Evolutionary conservation across 2,888 invertebrate species (phyloP).

Genomic region (Euzophera pinguis): DNA sequence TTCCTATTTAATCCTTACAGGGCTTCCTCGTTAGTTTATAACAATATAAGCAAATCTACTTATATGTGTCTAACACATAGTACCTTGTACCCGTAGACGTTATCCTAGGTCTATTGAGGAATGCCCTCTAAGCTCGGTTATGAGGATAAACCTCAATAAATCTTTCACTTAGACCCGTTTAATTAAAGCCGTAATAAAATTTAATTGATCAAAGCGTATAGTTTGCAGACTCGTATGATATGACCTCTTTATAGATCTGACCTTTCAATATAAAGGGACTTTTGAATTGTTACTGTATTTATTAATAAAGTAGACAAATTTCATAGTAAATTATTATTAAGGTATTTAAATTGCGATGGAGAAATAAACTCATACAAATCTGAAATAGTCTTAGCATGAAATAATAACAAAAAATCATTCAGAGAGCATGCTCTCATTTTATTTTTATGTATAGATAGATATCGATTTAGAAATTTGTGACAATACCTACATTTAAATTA

Average conservation of each 20-base stretch:
- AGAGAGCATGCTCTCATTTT: too few relatives aligned
- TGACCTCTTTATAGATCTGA: conserved; percentile 22
- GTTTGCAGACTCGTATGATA: conserved; percentile 43
- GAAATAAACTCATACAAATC: too few relatives aligned
- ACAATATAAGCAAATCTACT: neutral
- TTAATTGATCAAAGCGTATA: conserved; percentile 72
- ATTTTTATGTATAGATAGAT: too few relatives aligned
- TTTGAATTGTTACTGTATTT: neutral
- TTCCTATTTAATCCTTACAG: too few relatives aligned
- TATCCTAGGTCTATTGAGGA: conserved; percentile 47
- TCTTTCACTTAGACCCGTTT: conserved; percentile 72
- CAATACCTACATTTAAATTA: too few relatives aligned
- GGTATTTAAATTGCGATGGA: too few relatives aligned
- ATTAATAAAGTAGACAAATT: too few relatives aligned
- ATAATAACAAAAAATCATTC: too few relatives aligned
- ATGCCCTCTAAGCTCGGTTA: conserved; percentile 70
- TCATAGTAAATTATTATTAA: too few relatives aligned
- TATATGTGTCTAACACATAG: neutral
- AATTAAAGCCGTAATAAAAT: conserved; percentile 74
- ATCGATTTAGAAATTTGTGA: too few relatives aligned
- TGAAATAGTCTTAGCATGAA: too few relatives aligned
- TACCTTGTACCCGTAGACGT: conserved; percentile 12
- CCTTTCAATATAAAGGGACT: neutral
- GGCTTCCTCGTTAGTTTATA: too few relatives aligned
- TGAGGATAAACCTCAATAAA: conserved; percentile 77